A percentile compares a stretch with the other conserved stretches of the same genome.
Evolutionary conservation across 2,797 vertebrate genomes (phyloP).

Genomic region (Pteronotus mesoamericanus): DNA sequence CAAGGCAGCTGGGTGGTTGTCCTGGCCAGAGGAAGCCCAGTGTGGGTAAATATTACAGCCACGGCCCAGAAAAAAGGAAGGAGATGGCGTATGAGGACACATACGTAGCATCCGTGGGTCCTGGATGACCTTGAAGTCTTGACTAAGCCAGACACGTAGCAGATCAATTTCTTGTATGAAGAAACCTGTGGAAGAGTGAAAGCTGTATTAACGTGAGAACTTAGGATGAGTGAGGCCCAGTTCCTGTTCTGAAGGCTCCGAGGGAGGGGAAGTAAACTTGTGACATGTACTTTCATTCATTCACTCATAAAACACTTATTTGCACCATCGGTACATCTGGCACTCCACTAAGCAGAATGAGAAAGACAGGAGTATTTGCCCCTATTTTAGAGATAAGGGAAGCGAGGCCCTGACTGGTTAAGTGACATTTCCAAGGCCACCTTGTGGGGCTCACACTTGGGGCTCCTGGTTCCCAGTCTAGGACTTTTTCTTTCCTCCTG

Average conservation of each 20-base stretch:
- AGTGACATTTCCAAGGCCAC: background rate
- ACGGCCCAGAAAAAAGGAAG: background rate
- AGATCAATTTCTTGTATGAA: background rate
- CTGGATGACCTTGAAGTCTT: background rate
- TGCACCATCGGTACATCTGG: background rate
- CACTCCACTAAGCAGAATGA: too few relatives aligned
- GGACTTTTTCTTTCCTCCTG: background rate
- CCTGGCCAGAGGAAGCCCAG: background rate
- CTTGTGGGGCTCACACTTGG: background rate
- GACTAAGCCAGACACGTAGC: background rate
- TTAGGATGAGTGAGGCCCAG: background rate
- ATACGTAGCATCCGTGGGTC: accelerated
- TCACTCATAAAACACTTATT: background rate
- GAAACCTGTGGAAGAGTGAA: background rate
- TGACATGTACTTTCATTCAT: background rate
- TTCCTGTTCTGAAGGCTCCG: background rate
- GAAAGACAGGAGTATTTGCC: background rate
- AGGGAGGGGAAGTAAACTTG: background rate
- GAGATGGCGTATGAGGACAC: accelerated
- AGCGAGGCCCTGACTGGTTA: background rate
- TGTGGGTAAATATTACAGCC: too few relatives aligned
- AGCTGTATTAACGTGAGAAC: background rate
- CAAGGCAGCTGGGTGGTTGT: background rate
- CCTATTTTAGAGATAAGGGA: background rate
- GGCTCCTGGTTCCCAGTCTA: background rate